phyloP scores from a whole-genome alignment of 2,113 vertebrate species.

The Bubo bubo region DNA sequence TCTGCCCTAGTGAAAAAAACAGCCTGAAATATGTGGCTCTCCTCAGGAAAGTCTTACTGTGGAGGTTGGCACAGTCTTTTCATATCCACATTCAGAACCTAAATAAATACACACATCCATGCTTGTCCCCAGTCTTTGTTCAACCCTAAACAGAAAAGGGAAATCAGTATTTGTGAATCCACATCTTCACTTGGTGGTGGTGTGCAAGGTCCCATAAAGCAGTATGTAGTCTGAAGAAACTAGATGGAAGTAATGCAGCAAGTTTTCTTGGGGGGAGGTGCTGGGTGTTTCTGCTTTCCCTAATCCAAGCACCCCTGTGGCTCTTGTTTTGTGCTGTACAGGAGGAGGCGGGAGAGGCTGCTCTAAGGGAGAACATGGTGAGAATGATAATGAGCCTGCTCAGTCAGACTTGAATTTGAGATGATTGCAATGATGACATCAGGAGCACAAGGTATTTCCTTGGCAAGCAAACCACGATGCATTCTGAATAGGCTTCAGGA shows the following conservation, averaged over 20 bases:
- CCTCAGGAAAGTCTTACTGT: neutral
- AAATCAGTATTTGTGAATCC: neutral
- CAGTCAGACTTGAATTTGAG: slow-evolving; percentile 25
- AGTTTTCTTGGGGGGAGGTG: slow-evolving; percentile 50
- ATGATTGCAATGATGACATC: slow-evolving; percentile 28
- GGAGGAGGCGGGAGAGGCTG: slow-evolving; percentile 25
- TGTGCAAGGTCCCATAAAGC: neutral
- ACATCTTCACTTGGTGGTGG: neutral
- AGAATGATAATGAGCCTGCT: slow-evolving; percentile 42
- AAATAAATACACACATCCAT: neutral
- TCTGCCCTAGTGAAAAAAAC: neutral
- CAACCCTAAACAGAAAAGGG: neutral
- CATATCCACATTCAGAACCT: neutral
- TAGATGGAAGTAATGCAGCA: neutral
- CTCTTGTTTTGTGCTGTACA: slow-evolving; percentile 7
- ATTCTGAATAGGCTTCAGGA: slow-evolving; percentile 9
- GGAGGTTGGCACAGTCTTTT: neutral
- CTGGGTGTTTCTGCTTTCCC: neutral
- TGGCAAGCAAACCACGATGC: neutral
- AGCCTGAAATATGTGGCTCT: neutral
- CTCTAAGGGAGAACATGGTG: neutral
- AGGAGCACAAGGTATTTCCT: slow-evolving; percentile 35
- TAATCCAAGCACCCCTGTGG: slow-evolving; percentile 26
- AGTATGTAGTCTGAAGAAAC: neutral
- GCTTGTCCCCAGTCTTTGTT: neutral